A percentile compares a stretch with the other conserved stretches of the same genome.
phyloP scores from a whole-genome alignment of 2,797 vertebrate species.

The Sylvilagus floridanus region DNA sequence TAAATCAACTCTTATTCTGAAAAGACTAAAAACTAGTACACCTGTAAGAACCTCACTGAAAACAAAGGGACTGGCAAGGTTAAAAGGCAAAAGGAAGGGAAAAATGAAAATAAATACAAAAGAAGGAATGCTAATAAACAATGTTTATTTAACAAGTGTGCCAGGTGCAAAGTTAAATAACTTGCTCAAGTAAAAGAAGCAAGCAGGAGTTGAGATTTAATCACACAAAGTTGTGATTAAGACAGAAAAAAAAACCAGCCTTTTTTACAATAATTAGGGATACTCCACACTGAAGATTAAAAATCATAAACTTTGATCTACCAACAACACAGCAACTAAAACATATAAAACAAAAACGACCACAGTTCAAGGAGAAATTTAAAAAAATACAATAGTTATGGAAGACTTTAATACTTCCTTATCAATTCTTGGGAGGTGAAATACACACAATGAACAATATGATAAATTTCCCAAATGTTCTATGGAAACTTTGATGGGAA shows the following conservation, averaged over 20 bases:
- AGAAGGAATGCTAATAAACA: conserved; percentile 7
- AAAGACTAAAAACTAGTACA: conserved; percentile 13
- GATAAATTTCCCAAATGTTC: not conserved
- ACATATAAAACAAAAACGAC: conserved; percentile 46
- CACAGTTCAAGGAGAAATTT: conserved; percentile 14
- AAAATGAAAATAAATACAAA: conserved; percentile 36
- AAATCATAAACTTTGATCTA: not conserved
- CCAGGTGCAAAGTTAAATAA: conserved; percentile 38
- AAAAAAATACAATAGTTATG: not conserved
- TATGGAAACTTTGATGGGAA: not conserved
- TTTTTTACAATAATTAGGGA: conserved; percentile 15
- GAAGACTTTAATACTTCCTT: conserved; percentile 10
- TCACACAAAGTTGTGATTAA: conserved; percentile 25
- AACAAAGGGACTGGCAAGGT: not conserved
- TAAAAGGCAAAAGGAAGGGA: conserved; percentile 1
- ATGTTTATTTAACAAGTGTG: not conserved
- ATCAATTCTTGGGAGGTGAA: conserved; percentile 11
- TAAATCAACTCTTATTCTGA: conserved; percentile 47
- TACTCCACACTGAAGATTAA: not conserved
- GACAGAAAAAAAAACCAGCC: not conserved
- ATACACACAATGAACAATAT: conserved; percentile 8
- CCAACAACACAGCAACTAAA: conserved; percentile 34
- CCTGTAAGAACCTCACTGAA: conserved; percentile 9
- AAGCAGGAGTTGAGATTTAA: conserved; percentile 29
- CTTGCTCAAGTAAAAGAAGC: conserved; percentile 9